Base-by-base conservation (phyloP, 2,888 invertebrate species). In the Smittia sp. region DNA sequence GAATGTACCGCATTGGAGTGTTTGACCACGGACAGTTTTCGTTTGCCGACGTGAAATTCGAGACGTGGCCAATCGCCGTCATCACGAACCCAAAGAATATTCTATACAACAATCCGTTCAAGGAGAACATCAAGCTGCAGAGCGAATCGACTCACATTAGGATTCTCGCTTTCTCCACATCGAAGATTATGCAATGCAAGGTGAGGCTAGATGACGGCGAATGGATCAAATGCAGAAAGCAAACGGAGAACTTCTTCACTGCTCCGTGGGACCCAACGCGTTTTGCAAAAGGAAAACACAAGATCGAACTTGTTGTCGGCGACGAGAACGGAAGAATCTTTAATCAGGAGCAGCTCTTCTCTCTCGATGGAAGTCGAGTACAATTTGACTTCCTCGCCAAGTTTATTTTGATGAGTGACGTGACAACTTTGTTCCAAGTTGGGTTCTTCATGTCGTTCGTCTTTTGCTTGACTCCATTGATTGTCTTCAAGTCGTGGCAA, bases 51-150 rank as follows among this genome's bases (percentile, higher is more conserved):
- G 85, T 90, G 70, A 85, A 84, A 76, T 89, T 92, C 79, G 85
- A 88, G 76, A 83, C 86, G 15, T 95, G 94, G 94, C 96, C 96
- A 7, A 83, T 93, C 25, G 85, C 90, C 58, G 82, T 96, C 76
- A 86, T 96, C 18, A 95, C 95, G 65, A 96, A 95, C 84, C 96
- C 96, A n/a, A 96, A 95, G 83, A 86, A 93, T 82, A 90, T 92
- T 27, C 83, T 88, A 75, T 93, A 89, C 80, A 79, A 85, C 63
- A 88, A 93, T 83, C 89, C 91, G 1, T 84, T 85, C 1, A 87
- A 89, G 78, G 94, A 95, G 81, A 90, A 93, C 46, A 78, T 74
- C 7, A 38, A 72, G 13, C n/a, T 76, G 22, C 76, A 76, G 89
- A 62, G 81, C 74, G 84, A 86, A 73, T 95, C 94, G 0, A 89